A percentile compares a stretch with the other conserved stretches of the same genome.
Conservation (phyloP, 53 echinoderm and acorn worm genomes). For the Echinarachnius parma region DNA sequence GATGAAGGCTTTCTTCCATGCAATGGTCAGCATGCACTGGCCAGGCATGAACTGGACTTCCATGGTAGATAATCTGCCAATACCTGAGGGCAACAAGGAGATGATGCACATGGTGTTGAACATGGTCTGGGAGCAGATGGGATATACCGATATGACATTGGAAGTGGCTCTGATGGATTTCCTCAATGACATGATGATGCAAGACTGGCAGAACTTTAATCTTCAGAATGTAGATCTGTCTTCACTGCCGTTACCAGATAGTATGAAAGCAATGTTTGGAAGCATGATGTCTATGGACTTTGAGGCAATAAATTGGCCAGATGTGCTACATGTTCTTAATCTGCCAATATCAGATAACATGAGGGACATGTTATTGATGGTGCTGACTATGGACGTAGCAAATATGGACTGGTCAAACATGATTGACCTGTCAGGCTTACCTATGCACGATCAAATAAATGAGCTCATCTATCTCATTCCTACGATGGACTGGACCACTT, state of each 20-base stretch:
- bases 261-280: too few relatives aligned
- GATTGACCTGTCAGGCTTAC: neutral
- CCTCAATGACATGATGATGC: too few relatives aligned
- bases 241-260: too few relatives aligned
- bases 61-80: neutral
- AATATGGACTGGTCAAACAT: neutral
- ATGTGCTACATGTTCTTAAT: neutral
- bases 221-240: too few relatives aligned
- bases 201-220: too few relatives aligned
- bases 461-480: too few relatives aligned
- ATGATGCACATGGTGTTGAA: neutral
- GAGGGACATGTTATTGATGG: neutral
- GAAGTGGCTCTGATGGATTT: too few relatives aligned
- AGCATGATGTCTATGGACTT: too few relatives aligned
- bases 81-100: neutral
- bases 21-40: neutral
- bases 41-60: neutral
- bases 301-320: neutral
- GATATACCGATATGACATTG: too few relatives aligned
- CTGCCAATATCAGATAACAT: neutral
- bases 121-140: neutral
- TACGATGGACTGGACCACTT: too few relatives aligned
- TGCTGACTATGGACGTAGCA: neutral
- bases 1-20: neutral
- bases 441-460: neutral